Conservation (phyloP, 92 coral and sea anemone species). For the Chrysogorgia sp. region DNA sequence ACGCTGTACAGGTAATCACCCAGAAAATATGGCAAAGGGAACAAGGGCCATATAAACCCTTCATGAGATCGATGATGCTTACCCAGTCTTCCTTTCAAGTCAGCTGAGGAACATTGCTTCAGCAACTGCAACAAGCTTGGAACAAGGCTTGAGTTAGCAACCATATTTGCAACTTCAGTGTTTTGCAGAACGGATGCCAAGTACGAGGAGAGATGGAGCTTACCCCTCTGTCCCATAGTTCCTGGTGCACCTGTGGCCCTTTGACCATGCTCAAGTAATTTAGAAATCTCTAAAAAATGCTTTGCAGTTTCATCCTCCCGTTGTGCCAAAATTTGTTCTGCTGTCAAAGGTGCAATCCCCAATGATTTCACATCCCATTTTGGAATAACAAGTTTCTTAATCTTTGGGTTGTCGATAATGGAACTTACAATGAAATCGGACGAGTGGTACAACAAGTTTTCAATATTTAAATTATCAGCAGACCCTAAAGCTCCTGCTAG, state of each 20-base stretch:
- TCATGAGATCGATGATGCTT: no score
- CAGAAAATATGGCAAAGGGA: no score
- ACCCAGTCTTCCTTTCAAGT: constrained; percentile 94
- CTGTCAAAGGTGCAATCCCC: constrained; percentile 80
- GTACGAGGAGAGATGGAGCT: constrained; percentile 84
- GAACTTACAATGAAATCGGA: constrained; percentile 88
- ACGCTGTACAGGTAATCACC: no score
- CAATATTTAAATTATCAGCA: constrained; percentile 16
- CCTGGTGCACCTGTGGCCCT: constrained; percentile 63
- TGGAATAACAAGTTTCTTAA: constrained; percentile 74
- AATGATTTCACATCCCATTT: constrained; percentile 90
- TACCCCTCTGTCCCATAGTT: constrained; percentile 76
- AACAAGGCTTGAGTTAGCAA: constrained; percentile 81
- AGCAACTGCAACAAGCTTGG: constrained; percentile 71
- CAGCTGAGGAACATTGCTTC: constrained; percentile 87
- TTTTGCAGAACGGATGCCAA: constrained; percentile 77
- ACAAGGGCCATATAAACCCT: no score
- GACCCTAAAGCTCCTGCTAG: constrained; percentile 11
- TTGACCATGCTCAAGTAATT: constrained; percentile 63
- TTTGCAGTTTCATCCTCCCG: constrained; percentile 66
- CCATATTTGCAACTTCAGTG: constrained; percentile 81
- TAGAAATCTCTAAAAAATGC: constrained; percentile 68
- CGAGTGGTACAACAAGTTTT: constrained; percentile 73
- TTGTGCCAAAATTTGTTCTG: constrained; percentile 74
- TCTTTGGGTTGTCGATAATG: constrained; percentile 89